These are phyloP conservation scores for Oxyteleia sp. DNA, from an alignment of 2,888 invertebrate genomes.

Conservation along the genomic window DNA sequence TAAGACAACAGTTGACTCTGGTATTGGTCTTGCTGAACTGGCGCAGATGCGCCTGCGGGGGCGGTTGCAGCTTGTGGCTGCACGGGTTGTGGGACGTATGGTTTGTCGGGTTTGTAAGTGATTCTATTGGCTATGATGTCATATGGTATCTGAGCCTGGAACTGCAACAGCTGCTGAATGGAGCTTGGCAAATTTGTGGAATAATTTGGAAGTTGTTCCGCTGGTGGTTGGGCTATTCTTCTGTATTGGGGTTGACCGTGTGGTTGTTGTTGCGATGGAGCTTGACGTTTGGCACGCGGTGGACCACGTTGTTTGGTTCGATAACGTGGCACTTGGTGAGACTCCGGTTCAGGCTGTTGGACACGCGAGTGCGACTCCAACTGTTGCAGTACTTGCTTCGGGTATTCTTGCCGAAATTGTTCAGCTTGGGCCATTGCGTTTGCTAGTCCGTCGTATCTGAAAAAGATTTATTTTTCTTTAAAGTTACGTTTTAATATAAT, in stretches of 20 bases:
- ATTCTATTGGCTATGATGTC: slow-evolving; percentile 85
- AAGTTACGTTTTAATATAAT: too few relatives aligned
- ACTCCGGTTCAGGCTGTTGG: slow-evolving; percentile 64
- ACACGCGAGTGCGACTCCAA: slow-evolving; percentile 62
- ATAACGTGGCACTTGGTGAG: slow-evolving; percentile 75
- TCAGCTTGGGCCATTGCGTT: slow-evolving; percentile 76
- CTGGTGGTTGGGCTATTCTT: slow-evolving; percentile 79
- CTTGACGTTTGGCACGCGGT: slow-evolving; percentile 78
- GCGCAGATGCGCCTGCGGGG: slow-evolving; percentile 16
- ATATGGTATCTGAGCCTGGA: slow-evolving; percentile 84
- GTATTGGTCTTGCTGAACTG: slow-evolving; percentile 66
- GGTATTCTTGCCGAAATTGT: slow-evolving; percentile 77
- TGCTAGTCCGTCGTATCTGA: slow-evolving; percentile 63
- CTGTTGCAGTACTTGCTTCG: slow-evolving; percentile 73
- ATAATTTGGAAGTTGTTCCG: slow-evolving; percentile 81
- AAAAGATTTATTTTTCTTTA: neutral
- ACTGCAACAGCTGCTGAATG: slow-evolving; percentile 82
- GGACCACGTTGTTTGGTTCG: slow-evolving; percentile 78
- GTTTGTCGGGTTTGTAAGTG: slow-evolving; percentile 80
- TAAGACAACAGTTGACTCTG: slow-evolving; percentile 58
- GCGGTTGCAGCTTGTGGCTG: slow-evolving; percentile 59
- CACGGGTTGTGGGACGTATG: slow-evolving; percentile 83
- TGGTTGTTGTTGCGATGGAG: slow-evolving; percentile 76
- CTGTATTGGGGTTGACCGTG: slow-evolving; percentile 78
- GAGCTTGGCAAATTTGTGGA: slow-evolving; percentile 81